Evolutionary conservation across 2,113 vertebrate genomes (phyloP).

Genomic region (Cygnus atratus): DNA sequence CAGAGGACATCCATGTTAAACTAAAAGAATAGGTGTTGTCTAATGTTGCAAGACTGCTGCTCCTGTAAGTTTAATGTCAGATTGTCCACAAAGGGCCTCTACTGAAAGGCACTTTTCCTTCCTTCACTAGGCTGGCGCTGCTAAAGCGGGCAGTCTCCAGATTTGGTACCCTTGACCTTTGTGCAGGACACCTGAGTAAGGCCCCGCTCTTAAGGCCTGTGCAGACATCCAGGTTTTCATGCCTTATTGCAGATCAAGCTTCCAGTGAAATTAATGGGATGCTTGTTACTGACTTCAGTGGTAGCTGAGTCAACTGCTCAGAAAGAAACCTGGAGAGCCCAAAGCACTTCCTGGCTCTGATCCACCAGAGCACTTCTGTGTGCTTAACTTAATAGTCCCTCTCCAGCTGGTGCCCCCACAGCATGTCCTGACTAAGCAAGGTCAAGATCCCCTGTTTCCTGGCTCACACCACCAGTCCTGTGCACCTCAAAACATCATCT

Average conservation of each 20-base stretch:
- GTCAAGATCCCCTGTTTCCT: conserved; percentile 15
- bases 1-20: not conserved
- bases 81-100: not conserved
- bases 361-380: not conserved
- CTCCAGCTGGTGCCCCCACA: not conserved
- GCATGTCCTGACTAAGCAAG: not conserved
- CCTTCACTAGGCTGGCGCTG: not conserved
- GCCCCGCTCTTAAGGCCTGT: not conserved
- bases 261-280: not conserved
- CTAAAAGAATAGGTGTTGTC: not conserved
- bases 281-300: not conserved
- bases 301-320: conserved; percentile 13
- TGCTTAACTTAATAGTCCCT: conserved; percentile 12
- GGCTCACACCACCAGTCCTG: not conserved
- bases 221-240: conserved; percentile 1
- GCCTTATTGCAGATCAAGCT: not conserved
- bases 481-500: not conserved
- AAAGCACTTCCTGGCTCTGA: conserved; percentile 10
- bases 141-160: not conserved
- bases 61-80: not conserved
- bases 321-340: conserved; percentile 17
- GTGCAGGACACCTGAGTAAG: not conserved
- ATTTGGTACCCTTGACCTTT: not conserved
- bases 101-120: not conserved
- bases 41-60: not conserved